Evolutionary conservation across 1,140 invertebrate genomes (phyloP), one percentile per base, ranked within the genome.

Genomic region (Polypedilum pembai): DNA sequence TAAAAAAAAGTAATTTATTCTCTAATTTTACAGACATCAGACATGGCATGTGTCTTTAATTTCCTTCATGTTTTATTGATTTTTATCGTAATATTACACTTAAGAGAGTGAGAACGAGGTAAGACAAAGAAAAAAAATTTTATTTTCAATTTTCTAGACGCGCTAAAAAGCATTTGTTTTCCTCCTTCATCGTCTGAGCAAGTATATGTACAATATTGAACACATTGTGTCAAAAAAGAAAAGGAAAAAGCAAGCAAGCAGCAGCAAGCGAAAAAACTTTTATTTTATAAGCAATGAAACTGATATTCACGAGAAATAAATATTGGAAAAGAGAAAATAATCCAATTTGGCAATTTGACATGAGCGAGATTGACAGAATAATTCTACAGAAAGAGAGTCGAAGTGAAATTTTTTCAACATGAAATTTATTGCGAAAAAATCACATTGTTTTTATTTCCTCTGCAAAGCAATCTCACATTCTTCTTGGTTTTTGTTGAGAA

Each of bases 11-110:
- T 56, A 56, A 56, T 56, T 56, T 56, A 56, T 56, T 56, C 45
- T 56, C 15, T 12, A 33, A 33, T 8, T 56, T 56, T n/a, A 56
- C 45, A 56, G 45, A 56, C 45, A 56, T 56, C 45, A 56, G 45
- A 56, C 45, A n/a, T 56, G 45, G 45, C 45, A 56, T 56, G 45
- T 56, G 45, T 56, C 45, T 56, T 56, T 56, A 56, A 56, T 56
- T 56, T 56, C 45, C 45, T 33, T 56, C 45, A 56, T 56, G 45
- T 56, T 56, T 56, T 56, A 56, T 56, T 56, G 45, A 56, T 56
- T 56, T 56, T n/a, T 12, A 56, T 12, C 12, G n/a, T 56, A 56
- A 56, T 56, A 56, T 56, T n/a, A 12, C 5, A 33, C 24, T 33
- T 5, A 33, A 33, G 24, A 33, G 24, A 33, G 24, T 3, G 5